Evolutionary conservation across 2,888 invertebrate species (phyloP).

Genomic region (Allygus modestus): DNA sequence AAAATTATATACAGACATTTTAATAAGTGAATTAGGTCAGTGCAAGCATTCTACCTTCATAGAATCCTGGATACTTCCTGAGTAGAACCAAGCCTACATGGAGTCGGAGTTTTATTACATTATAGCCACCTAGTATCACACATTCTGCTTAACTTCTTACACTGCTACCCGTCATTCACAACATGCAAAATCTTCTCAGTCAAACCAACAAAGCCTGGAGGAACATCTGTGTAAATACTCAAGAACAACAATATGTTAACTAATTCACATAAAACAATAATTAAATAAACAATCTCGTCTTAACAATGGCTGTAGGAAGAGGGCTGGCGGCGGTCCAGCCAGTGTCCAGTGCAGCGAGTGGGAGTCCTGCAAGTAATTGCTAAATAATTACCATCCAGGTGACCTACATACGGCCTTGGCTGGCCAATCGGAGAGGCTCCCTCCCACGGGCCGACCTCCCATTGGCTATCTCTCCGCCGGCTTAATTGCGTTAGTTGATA

Average conservation of each 20-base stretch:
- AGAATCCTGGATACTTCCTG: too few species aligned
- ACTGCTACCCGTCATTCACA: too few species aligned
- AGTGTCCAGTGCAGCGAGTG: not conserved
- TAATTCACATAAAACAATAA: not conserved
- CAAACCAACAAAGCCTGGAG: too few species aligned
- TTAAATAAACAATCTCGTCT: not conserved
- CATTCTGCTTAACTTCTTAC: too few species aligned
- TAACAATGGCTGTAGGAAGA: conserved; percentile 6
- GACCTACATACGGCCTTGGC: conserved; percentile 46
- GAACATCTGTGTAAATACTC: not conserved
- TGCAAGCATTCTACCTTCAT: too few species aligned
- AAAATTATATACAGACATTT: too few species aligned
- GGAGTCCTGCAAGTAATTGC: conserved; percentile 16
- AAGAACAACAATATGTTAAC: not conserved
- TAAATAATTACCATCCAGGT: conserved; percentile 34
- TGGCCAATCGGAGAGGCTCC: conserved; percentile 17
- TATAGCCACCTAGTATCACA: too few species aligned
- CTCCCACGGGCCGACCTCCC: conserved; percentile 1
- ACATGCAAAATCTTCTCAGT: too few species aligned
- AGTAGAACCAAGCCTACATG: too few species aligned
- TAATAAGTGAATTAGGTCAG: too few species aligned
- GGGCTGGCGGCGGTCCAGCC: not conserved
- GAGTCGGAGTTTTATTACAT: too few species aligned
- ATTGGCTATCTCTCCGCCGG: not conserved
- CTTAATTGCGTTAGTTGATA: conserved; percentile 4